Conservation (phyloP, 2,113 vertebrate genomes). For the Chauna torquata region DNA sequence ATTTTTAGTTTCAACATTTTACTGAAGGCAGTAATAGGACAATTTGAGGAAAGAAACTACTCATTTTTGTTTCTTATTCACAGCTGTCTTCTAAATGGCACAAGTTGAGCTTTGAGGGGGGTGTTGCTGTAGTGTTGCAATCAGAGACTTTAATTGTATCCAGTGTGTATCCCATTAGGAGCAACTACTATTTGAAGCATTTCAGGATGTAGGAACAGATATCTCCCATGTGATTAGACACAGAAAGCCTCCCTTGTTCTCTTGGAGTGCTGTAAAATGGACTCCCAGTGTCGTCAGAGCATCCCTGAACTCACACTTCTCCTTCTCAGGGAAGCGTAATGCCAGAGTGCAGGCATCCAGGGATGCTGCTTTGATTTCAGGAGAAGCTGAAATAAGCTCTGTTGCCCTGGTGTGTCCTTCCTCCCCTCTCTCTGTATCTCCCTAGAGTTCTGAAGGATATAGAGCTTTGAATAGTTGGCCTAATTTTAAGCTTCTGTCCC, state of each 20-base stretch:
- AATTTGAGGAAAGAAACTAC: background rate
- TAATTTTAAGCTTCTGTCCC: conserved; percentile 21
- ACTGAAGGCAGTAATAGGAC: background rate
- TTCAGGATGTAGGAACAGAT: conserved; percentile 35
- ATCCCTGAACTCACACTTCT: background rate
- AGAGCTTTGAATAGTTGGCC: conserved; percentile 10
- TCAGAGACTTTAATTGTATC: conserved; percentile 16
- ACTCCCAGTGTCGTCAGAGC: background rate
- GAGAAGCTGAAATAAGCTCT: background rate
- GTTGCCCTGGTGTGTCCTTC: background rate
- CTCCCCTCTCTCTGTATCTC: background rate
- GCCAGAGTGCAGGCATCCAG: background rate
- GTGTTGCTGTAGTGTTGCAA: background rate
- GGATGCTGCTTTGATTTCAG: conserved; percentile 4
- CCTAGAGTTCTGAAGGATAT: background rate
- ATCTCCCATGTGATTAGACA: conserved; percentile 13
- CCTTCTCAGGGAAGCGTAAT: background rate
- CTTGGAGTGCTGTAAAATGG: background rate
- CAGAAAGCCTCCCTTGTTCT: conserved; percentile 48
- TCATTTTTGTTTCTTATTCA: conserved; percentile 13
- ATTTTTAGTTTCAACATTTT: conserved; percentile 18
- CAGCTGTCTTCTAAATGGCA: background rate
- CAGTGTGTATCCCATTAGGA: background rate
- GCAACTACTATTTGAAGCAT: conserved; percentile 12
- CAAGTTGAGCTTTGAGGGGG: background rate